Conservation (phyloP, 2,888 invertebrate genomes). For the Tridacna gigas region DNA sequence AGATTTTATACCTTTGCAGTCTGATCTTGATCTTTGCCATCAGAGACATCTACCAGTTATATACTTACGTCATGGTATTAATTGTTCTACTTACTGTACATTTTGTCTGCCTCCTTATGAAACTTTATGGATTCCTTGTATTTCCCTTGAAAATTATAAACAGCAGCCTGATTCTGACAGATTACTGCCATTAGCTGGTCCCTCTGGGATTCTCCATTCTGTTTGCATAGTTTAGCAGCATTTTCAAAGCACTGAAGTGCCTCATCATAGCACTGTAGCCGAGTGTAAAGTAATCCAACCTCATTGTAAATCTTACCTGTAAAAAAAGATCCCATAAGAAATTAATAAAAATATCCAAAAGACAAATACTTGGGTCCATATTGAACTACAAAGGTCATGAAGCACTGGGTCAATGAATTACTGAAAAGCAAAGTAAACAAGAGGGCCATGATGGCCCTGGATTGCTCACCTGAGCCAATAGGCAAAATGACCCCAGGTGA, state of each 20-base stretch:
- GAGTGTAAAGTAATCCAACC: constrained; percentile 78
- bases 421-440: no score
- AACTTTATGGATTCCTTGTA: constrained; percentile 74
- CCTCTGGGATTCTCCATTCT: constrained; percentile 38
- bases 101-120: constrained; percentile 73
- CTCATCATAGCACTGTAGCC: constrained; percentile 71
- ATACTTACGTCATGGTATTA: no score
- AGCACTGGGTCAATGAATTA: no score
- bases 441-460: no score
- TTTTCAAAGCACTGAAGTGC: constrained; percentile 77
- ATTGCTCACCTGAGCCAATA: no score
- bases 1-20: no score
- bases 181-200: constrained; percentile 74
- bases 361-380: no score
- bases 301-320: constrained; percentile 80
- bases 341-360: no score
- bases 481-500: no score
- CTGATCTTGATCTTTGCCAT: no score
- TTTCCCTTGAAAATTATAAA: constrained; percentile 76
- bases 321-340: constrained; percentile 37
- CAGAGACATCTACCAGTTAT: no score
- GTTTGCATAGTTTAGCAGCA: constrained; percentile 69
- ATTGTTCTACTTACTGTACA: constrained; percentile 71
- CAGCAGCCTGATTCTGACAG: constrained; percentile 81
- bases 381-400: no score